Percentiles rank a stretch among this genome's conserved stretches.
Evolutionary conservation across 1,140 invertebrate genomes (phyloP).

Genomic region (Aphaenogaster ashmeadi): DNA sequence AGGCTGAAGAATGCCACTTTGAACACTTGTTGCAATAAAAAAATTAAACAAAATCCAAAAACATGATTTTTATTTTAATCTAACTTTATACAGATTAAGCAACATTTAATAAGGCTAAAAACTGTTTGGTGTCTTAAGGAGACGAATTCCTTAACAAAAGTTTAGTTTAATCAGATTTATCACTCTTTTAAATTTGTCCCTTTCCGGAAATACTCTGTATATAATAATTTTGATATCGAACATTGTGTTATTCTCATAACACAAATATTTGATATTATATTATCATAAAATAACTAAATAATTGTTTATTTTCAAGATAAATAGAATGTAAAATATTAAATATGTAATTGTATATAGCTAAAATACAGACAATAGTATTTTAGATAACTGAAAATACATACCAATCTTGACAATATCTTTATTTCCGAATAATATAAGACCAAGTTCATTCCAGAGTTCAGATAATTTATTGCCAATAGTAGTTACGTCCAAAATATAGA

Average conservation of each 20-base stretch:
- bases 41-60: too few relatives aligned
- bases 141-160: too few relatives aligned
- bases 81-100: too few relatives aligned
- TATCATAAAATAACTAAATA: neutral
- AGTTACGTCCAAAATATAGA: constrained; percentile 92
- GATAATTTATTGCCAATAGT: constrained; percentile 86
- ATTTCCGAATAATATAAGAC: constrained; percentile 89
- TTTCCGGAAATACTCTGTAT: too few relatives aligned
- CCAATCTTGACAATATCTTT: constrained; percentile 90
- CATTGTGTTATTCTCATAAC: neutral
- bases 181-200: too few relatives aligned
- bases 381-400: constrained; percentile 77
- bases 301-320: constrained; percentile 3
- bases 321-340: neutral
- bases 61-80: too few relatives aligned
- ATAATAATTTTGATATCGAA: neutral
- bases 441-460: constrained; percentile 88
- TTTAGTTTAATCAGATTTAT: too few relatives aligned
- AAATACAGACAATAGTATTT: constrained; percentile 51
- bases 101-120: too few relatives aligned
- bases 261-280: too few relatives aligned
- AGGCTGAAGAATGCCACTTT: too few relatives aligned
- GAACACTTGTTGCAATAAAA: too few relatives aligned
- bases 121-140: too few relatives aligned
- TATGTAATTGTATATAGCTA: neutral